Conservation (phyloP, 2,888 invertebrate species). For the Acanthococcus lagerstroemiae region DNA sequence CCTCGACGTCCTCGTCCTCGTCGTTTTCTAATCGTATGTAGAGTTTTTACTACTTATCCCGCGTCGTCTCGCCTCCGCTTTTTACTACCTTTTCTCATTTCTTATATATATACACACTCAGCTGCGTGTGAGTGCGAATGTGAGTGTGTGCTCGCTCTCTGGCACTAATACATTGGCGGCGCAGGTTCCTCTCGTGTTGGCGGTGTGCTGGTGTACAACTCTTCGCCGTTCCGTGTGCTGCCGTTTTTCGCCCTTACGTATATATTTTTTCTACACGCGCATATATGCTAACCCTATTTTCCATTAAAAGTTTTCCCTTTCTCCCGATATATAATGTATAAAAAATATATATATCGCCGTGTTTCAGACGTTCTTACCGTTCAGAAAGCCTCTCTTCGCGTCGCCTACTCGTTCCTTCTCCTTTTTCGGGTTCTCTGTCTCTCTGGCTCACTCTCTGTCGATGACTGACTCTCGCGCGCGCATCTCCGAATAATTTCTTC, state of each 20-base stretch:
- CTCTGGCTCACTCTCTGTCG: neutral
- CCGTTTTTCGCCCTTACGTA: no score
- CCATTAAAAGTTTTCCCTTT: neutral
- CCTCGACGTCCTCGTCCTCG: neutral
- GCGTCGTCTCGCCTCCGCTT: neutral
- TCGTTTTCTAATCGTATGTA: neutral
- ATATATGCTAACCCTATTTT: neutral
- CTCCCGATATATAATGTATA: neutral
- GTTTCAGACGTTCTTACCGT: no score
- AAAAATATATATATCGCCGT: neutral
- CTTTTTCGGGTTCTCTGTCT: neutral
- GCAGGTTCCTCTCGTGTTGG: neutral
- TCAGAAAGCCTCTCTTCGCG: neutral
- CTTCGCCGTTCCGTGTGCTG: no score
- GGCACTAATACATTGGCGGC: neutral
- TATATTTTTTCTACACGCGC: neutral
- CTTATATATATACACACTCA: neutral
- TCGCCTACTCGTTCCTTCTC: neutral
- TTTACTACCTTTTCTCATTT: neutral
- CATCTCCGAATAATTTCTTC: no score
- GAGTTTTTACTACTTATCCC: neutral
- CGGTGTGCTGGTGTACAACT: no score
- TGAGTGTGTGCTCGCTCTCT: neutral
- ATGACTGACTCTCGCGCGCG: no score
- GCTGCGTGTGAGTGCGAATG: no score